Base-by-base conservation (phyloP, 2,797 vertebrate species). In the Sebastes taczanowskii region DNA sequence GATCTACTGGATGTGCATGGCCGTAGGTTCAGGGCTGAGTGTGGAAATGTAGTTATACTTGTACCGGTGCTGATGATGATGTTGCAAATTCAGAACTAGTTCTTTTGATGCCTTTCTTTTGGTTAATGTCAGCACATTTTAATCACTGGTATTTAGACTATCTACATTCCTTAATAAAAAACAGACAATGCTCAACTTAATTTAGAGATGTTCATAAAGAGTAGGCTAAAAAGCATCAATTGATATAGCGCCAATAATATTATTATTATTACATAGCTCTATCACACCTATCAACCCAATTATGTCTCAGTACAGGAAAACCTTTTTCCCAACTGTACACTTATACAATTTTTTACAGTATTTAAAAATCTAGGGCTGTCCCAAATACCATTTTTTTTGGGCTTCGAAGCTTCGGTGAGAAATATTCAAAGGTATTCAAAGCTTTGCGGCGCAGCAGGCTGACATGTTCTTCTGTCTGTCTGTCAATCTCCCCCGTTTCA, bases 61-160 rank as follows among this genome's bases (percentile, higher is more conserved):
- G 20, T 53, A 23, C 16, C 3, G 18, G 42, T 34, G 49, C 20
- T 78, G 30, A 65, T 38, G 38, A 42, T 42, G 38, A 42, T 66
- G 18, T 7, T 27, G 11, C 25, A 55, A 16, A 22, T 29, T 60
- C 18, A 77, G 32, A 13, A 6, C n/a, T 35, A 11, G 18, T 11
- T 71, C 23, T 35, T 35, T 74, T 77, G 13, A 29, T 52, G 13
- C 4, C 4, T 6, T 38, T 77, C 11, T 22, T 65, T 65, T 55
- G 23, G 4, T 67, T 52, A 32, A 42, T 58, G 27, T 80, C 46
- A 60, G 30, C 52, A 60, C 23, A 66, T 78, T 70, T 72, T 10
- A 75, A 29, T n/a, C 9, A 42, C 22, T 3, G 7, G 25, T 53
- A 46, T 76, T 59, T 38, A 73, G 53, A 60, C 29, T 27, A 42